Evolutionary conservation across 2,888 invertebrate species (phyloP), one percentile per base, ranked within the genome.

Genomic region (Encarsia formosa): DNA sequence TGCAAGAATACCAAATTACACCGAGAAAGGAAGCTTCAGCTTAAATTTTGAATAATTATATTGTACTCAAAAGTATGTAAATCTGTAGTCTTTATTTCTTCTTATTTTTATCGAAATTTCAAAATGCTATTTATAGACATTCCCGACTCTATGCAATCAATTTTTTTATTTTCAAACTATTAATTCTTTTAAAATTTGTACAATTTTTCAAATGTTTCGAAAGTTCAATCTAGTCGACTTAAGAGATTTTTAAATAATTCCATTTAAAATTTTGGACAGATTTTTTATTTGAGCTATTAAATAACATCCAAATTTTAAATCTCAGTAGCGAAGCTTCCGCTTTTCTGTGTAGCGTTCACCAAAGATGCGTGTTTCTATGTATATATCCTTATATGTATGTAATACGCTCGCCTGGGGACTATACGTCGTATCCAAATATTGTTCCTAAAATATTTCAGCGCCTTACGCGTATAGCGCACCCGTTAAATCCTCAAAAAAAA

Each of bases 1-100:
- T 68, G 64, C 66, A 67, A 69, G 65, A 69, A 64, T 68, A 68
- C 66, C 67, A 68, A 70, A 69, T 59, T 34, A 57, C 59, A 59
- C 55, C 23, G 54, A 50, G 31, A 50, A 42, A 43, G 43, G 50
- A 54, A 50, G 47, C 53, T 53, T 53, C 40, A 41, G 38, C 32
- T 49, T 49, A 32, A 11, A 49, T 53, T 43, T 4, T 19, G 22
- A 20, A 51, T 19, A 6, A 6, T 42, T 49, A 32, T n/a, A 8
- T 13, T 32, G 32, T 15, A 13, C 32, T 32, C n/a, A 5, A 11
- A 26, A 26, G 5, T 26, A 8, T 6, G 5, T 11, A 26, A 26
- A 11, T 26, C 6, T 26, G 11, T 26, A 26, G 11, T 26, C 6
- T 26, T 8, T 26, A 11, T 11, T 26, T 26, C 11, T 26, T 26